phyloP scores from a whole-genome alignment of 2,797 vertebrate genomes.

The Leucoraja ocellata region DNA sequence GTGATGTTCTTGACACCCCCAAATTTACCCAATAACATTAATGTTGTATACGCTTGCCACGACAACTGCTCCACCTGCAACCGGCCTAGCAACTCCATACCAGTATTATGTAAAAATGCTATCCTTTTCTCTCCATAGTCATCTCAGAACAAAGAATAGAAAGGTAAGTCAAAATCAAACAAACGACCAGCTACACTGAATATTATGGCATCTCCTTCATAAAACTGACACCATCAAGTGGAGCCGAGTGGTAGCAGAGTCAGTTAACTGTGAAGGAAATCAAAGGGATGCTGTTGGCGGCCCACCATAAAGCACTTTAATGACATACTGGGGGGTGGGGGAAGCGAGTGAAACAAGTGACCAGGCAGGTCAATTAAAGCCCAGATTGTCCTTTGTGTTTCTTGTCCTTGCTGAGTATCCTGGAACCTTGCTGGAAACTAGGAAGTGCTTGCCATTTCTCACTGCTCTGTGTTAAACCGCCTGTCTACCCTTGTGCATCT shows the following conservation, averaged over 20 bases:
- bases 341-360: constrained; percentile 39
- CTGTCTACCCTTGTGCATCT: not conserved
- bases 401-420: not conserved
- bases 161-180: not conserved
- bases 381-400: no score
- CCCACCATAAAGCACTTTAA: constrained; percentile 40
- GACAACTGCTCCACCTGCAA: no score
- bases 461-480: not conserved
- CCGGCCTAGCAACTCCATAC: not conserved
- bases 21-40: no score
- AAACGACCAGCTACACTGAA: not conserved
- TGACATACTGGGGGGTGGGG: constrained; percentile 23
- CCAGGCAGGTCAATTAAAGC: constrained; percentile 41
- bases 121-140: not conserved
- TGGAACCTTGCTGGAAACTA: not conserved
- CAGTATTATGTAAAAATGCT: not conserved
- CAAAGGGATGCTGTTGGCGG: constrained; percentile 43
- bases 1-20: no score
- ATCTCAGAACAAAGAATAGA: not conserved
- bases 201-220: constrained; percentile 24
- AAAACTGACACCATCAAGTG: not conserved
- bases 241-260: not conserved
- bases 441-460: constrained; percentile 9
- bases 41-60: no score
- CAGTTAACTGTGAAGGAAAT: constrained; percentile 38